Base-by-base conservation (phyloP, 2,888 invertebrate species). In the Dynastes maya region DNA sequence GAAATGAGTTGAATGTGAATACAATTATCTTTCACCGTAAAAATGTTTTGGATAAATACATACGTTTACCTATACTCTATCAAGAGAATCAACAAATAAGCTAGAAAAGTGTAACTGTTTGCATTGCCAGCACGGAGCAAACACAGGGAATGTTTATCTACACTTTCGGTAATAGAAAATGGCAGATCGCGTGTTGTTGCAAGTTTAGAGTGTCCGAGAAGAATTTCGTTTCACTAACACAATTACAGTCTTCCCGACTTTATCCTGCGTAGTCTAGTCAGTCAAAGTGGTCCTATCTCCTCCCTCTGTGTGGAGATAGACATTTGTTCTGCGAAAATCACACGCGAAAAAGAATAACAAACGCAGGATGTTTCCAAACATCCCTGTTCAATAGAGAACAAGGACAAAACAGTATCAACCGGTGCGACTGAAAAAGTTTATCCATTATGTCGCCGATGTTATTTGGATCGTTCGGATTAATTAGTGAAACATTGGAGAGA, bases 131-230 rank as follows among this genome's bases (percentile, higher is more conserved):
- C 86, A 83, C 84, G 84, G 83, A 84, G 84, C 85, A 86, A 85
- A 85, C 84, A 83, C 83, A 82, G 84, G 58, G 65, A 86, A 86
- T 88, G 87, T 88, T 88, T 88, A 87, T 87, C 87, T 88, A 88
- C 85, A 88, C 87, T 88, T 88, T 86, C 86, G 84, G 85, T 87
- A 87, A 87, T 87, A 87, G 87, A 86, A 86, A 87, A 86, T 87
- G 85, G 85, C 82, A 80, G 80, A 79, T 85, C 85, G 84, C 83
- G 83, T 86, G 86, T 86, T 86, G 85, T 86, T 84, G 85, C 83
- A 86, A 85, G 85, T 84, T 70, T 76, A 82, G 82, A 86, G 85
- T 85, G 86, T 82, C 80, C 80, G 77, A 76, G 70, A 78, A 77
- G 81, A 80, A 80, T 79, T 79, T 80, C 78, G 78, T 83, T 82